phyloP scores from a whole-genome alignment of 2,888 invertebrate genomes.

The Lochmaea crataegi region DNA sequence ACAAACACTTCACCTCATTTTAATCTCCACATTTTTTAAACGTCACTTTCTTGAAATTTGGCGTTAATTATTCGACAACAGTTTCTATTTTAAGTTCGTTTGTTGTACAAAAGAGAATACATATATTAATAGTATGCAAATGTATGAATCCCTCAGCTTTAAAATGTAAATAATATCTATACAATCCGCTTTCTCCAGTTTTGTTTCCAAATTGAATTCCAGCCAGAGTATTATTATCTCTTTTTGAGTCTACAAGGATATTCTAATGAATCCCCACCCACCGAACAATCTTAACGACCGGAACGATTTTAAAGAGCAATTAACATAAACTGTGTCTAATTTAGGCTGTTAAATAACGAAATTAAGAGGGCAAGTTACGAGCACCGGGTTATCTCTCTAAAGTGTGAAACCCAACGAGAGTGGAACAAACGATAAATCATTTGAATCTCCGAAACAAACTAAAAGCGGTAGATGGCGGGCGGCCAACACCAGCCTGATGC shows the following conservation, averaged over 20 bases:
- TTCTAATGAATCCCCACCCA: background rate
- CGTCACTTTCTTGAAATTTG: too few relatives aligned
- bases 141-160: background rate
- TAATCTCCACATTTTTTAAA: too few relatives aligned
- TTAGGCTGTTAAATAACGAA: slow-evolving; percentile 35
- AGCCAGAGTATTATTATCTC: slow-evolving; percentile 7
- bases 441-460: slow-evolving; percentile 33
- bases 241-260: slow-evolving; percentile 1
- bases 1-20: too few relatives aligned
- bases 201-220: background rate
- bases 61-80: too few relatives aligned
- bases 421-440: slow-evolving; percentile 31
- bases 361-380: slow-evolving; percentile 34
- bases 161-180: background rate
- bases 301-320: slow-evolving; percentile 24
- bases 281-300: slow-evolving; percentile 25
- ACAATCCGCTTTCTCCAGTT: background rate
- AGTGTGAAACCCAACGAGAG: slow-evolving; percentile 27
- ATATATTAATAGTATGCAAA: slow-evolving; percentile 5
- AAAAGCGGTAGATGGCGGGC: slow-evolving; percentile 19
- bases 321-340: slow-evolving; percentile 38
- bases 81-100: too few relatives aligned
- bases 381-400: slow-evolving; percentile 29
- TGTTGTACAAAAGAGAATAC: background rate
- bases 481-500: slow-evolving; percentile 8